Evolutionary conservation across 2,113 vertebrate species (phyloP).

Genomic region (Halichoerus grypus): DNA sequence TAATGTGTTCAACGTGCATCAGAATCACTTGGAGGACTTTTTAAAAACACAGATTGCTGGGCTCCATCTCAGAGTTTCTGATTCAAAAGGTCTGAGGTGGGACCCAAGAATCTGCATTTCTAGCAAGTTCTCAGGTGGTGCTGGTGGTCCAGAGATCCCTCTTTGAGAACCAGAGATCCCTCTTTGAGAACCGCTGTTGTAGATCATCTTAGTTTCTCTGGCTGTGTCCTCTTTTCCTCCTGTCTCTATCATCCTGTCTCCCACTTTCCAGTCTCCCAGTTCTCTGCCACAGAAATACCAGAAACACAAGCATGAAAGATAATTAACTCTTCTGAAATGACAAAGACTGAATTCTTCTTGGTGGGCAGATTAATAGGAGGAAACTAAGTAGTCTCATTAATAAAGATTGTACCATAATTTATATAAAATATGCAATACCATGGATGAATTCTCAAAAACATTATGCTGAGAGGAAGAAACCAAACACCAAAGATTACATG

Average conservation of each 20-base stretch:
- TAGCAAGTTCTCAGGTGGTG: not conserved
- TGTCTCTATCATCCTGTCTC: not conserved
- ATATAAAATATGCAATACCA: not conserved
- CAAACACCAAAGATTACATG: not conserved
- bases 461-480: not conserved
- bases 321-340: not conserved
- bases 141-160: not conserved
- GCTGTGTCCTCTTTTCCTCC: not conserved
- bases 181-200: not conserved
- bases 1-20: not conserved
- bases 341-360: not conserved
- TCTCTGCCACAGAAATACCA: not conserved
- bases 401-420: not conserved
- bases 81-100: not conserved
- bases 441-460: constrained; percentile 6
- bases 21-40: not conserved
- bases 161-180: not conserved
- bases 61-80: not conserved
- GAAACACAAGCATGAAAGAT: not conserved
- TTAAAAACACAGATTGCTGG: not conserved
- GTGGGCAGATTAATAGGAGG: not conserved
- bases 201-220: not conserved
- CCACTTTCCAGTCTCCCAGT: not conserved
- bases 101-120: not conserved
- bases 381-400: not conserved